phyloP scores from a whole-genome alignment of 2,113 vertebrate species.

The Cygnus atratus region DNA sequence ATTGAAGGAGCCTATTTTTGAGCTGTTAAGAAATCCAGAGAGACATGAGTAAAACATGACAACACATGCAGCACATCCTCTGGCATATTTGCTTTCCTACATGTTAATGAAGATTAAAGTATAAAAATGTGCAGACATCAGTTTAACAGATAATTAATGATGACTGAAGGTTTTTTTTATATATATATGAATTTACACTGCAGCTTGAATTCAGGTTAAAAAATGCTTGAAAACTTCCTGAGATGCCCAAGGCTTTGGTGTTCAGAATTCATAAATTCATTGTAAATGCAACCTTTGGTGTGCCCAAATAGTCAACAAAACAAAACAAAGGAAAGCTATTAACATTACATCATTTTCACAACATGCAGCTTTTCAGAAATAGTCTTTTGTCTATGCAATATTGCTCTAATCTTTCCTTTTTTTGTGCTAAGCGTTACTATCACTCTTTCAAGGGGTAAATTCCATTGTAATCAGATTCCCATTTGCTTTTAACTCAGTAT shows the following conservation, averaged over 20 bases:
- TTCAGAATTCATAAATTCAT: background rate
- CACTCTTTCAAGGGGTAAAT: background rate
- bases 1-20: background rate
- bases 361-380: background rate
- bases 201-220: conserved; percentile 37
- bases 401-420: background rate
- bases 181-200: conserved; percentile 46
- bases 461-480: background rate
- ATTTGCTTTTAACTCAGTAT: background rate
- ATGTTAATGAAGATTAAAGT: conserved; percentile 70
- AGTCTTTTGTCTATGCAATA: background rate
- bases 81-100: conserved; percentile 35
- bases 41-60: background rate
- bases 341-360: background rate
- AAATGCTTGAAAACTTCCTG: conserved; percentile 11
- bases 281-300: background rate
- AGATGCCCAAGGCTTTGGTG: background rate
- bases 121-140: conserved; percentile 59
- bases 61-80: conserved; percentile 48
- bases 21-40: background rate
- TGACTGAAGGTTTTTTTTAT: conserved; percentile 63
- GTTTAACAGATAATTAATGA: conserved; percentile 70
- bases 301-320: background rate
- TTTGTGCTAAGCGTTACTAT: background rate
- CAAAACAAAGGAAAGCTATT: background rate